Conservation (phyloP, 2,888 invertebrate genomes). For the Pachymerium ferrugineum region DNA sequence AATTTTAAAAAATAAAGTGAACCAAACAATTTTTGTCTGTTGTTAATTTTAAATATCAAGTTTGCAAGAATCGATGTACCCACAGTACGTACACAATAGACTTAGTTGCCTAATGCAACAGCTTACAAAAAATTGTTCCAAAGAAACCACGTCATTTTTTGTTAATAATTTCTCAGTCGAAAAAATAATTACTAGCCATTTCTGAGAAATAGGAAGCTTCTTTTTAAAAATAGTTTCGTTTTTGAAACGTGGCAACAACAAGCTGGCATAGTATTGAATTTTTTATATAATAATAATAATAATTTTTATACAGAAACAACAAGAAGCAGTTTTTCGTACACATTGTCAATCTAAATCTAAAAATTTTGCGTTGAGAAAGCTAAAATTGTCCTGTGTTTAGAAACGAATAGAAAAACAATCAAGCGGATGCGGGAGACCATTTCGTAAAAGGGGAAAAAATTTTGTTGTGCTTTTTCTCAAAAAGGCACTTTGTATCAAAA, state of each 20-base stretch:
- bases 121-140: slow-evolving; percentile 19
- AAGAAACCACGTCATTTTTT: slow-evolving; percentile 6
- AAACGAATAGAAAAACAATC: neutral
- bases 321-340: slow-evolving; percentile 11
- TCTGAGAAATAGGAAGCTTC: slow-evolving; percentile 16
- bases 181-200: slow-evolving; percentile 19
- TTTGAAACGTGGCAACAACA: slow-evolving; percentile 9
- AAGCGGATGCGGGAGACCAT: slow-evolving; percentile 17
- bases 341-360: neutral
- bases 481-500: slow-evolving; percentile 5
- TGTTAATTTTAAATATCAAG: neutral
- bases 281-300: neutral
- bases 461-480: slow-evolving; percentile 25
- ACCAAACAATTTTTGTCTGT: neutral
- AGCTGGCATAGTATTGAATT: slow-evolving; percentile 23
- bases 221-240: slow-evolving; percentile 20
- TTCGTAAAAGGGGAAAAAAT: slow-evolving; percentile 18
- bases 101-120: slow-evolving; percentile 19
- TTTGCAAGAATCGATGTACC: slow-evolving; percentile 13
- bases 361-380: slow-evolving; percentile 20
- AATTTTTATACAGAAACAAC: slow-evolving; percentile 7
- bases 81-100: slow-evolving; percentile 8
- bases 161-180: neutral
- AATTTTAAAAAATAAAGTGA: slow-evolving; percentile 16
- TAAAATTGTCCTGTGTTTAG: slow-evolving; percentile 15